These are phyloP conservation scores for Cephus sareptanus DNA, from an alignment of 2,888 invertebrate genomes.

Conservation along the genomic window DNA sequence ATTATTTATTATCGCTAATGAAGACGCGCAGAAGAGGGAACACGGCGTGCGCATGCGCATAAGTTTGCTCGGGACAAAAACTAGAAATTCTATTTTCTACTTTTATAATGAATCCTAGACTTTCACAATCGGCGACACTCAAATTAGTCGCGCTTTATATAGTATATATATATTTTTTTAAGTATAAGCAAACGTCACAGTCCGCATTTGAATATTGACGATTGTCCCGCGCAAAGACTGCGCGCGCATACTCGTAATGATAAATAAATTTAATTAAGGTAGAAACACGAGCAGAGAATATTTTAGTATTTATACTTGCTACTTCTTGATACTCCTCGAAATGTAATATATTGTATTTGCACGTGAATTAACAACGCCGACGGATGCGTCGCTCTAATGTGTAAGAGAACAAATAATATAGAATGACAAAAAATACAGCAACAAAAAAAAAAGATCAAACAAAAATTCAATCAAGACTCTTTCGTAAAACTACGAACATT, in stretches of 20 bases:
- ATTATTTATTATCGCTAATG: constrained; percentile 60
- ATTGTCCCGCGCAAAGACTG: constrained; percentile 5
- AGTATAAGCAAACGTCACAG: not conserved
- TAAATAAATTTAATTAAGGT: constrained; percentile 5
- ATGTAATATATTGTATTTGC: constrained; percentile 45
- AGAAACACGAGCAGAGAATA: constrained; percentile 17
- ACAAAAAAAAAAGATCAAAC: not conserved
- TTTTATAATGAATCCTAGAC: constrained; percentile 40
- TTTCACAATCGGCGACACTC: not conserved
- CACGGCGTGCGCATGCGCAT: constrained; percentile 23
- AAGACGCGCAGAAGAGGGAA: constrained; percentile 25
- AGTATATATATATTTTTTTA: not conserved
- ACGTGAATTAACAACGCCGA: constrained; percentile 19
- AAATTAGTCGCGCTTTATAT: not conserved
- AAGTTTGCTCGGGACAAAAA: constrained; percentile 29
- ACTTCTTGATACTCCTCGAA: constrained; percentile 34
- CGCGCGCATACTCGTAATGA: constrained; percentile 2
- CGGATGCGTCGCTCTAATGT: not conserved
- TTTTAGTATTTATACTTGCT: constrained; percentile 38
- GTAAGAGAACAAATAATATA: constrained; percentile 9
- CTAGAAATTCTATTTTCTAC: constrained; percentile 52
- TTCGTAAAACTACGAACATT: not conserved
- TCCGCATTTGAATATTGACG: not conserved
- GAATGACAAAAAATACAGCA: not conserved
- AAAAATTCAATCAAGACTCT: not conserved